A percentile compares a stretch with the other conserved stretches of the same genome.
phyloP scores from a whole-genome alignment of 2,888 invertebrate genomes.

The Aphodius granarius region DNA sequence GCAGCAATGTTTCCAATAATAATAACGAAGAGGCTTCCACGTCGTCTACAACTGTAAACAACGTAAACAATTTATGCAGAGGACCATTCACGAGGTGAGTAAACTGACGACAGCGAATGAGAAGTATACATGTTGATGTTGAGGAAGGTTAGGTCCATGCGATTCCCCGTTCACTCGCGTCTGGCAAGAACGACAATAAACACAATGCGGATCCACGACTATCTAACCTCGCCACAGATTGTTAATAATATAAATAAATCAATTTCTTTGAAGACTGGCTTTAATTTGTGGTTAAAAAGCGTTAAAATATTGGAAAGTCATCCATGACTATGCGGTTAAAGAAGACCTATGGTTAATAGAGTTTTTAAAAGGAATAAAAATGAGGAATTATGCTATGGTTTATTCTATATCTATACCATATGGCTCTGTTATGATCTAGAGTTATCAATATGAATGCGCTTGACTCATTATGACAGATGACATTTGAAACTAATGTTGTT shows the following conservation, averaged over 20 bases:
- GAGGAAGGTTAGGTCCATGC: neutral
- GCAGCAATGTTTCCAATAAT: constrained; percentile 30
- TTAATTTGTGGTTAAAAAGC: no score
- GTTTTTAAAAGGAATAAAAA: no score
- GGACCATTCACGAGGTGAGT: constrained; percentile 34
- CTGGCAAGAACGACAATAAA: neutral
- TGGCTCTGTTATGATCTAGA: neutral
- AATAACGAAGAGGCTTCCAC: constrained; percentile 17
- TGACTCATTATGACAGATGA: neutral
- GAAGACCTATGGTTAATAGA: no score
- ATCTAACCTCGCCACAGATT: no score
- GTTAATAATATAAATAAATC: no score
- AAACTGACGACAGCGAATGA: neutral
- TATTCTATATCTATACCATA: no score
- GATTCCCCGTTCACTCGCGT: neutral
- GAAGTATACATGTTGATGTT: neutral
- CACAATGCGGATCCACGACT: neutral
- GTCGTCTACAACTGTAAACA: constrained; percentile 15
- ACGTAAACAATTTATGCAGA: constrained; percentile 26
- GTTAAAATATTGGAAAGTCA: no score
- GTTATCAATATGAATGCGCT: neutral
- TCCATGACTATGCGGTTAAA: no score
- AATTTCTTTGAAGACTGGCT: no score
- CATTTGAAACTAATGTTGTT: neutral
- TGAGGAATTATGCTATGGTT: no score